A percentile compares a stretch with the other conserved stretches of the same genome.
Conservation (phyloP, 92 coral and sea anemone genomes). For the Palythoa grandiflora region DNA sequence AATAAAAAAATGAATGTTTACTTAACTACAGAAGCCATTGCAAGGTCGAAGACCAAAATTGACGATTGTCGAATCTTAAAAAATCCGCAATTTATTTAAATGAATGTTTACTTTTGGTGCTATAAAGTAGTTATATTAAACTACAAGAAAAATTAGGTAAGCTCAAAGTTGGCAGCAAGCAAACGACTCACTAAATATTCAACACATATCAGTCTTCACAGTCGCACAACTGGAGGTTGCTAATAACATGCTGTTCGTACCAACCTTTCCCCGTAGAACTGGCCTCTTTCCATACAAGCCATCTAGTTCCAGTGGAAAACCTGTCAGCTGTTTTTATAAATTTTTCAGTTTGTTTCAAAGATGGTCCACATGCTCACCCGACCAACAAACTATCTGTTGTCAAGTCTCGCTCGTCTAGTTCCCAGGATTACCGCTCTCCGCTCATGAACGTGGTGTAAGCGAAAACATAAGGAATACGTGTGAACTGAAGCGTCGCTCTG, state of each 20-base stretch:
- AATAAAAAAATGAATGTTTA: no score
- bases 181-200: no score
- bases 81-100: no score
- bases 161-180: no score
- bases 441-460: neutral
- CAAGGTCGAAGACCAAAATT: no score
- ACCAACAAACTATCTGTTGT: conserved; percentile 12
- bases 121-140: no score
- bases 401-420: neutral
- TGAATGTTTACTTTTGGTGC: no score
- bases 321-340: neutral
- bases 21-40: no score
- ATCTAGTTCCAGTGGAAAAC: neutral
- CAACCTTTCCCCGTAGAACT: conserved; percentile 3
- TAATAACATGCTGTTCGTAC: neutral
- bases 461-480: neutral
- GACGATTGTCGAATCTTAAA: no score
- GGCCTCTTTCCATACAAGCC: conserved; percentile 11
- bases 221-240: neutral
- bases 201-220: no score
- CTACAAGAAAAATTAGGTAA: no score
- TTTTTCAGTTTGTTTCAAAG: neutral
- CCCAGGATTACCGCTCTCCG: conserved; percentile 5
- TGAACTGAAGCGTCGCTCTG: no score
- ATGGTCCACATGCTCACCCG: neutral